Evolutionary conservation across 1,140 invertebrate species (phyloP), one percentile per base, ranked within the genome.

Genomic region (Coelopa frigida): DNA sequence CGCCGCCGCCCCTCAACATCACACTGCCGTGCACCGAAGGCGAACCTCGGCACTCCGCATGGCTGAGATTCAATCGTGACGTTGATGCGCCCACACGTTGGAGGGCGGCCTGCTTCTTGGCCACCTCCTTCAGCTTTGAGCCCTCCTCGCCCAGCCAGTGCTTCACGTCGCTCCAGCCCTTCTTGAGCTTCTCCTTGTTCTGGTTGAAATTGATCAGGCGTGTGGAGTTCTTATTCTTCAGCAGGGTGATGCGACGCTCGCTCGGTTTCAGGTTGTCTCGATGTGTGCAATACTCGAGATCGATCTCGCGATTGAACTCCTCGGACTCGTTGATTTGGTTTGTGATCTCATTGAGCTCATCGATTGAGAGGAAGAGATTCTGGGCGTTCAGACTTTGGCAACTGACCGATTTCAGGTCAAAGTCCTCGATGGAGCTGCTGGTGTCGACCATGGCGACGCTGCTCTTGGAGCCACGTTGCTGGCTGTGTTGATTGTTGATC

Each of bases 81-180:
- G 54, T 54, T 3, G 61, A 65, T 21, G 68, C 65, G 2, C 72
- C 69, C 3, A 74, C 65, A 3, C 69, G 65, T 33, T 75, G 75
- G 14, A 75, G 51, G 3, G 61, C 67, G 3, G 75, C 73, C 51
- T 76, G 74, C 17, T 68, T 70, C 4, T 69, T 62, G 8, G 76
- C 69, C 1, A 72, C 72, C 35, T 76, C 73, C 52, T 70, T 71
- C 17, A 77, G 46, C 27, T 58, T 72, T 2, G 54, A 57, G 12
- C 63, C 64, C 50, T 77, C 75, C 36, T 76, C 75, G 21, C 71
- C 69, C 42, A 76, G 41, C 75, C 75, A 77, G 42, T 62, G 66
- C 38, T 75, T 72, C 62, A 77, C 72, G 37, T 66, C 72, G 8
- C 66, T 61, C 74, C 74, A 76, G 15, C 74, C 74, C 22, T 73